Base-by-base conservation (phyloP, 2,888 invertebrate genomes). In the Agrotis ipsilon region DNA sequence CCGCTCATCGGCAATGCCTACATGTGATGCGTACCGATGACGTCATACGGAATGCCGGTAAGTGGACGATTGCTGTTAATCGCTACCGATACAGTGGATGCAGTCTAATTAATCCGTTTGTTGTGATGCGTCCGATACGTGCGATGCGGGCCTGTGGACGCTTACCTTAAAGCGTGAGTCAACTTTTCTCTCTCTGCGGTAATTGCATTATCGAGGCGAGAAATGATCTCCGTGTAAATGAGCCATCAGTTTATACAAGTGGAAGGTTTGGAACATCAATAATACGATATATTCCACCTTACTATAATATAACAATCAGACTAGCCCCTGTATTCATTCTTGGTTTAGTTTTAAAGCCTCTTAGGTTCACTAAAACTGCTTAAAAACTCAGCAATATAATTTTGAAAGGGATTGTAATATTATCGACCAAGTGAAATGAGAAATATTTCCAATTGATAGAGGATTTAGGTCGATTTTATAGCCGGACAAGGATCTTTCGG, bases 281-380 rank as follows among this genome's bases (percentile, higher is more conserved):
- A 52, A 51, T 32, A 67, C 46, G 19, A 68, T 52, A 61, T 57
- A 64, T 62, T 80, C 75, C 63, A 48, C 49, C 49, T 68, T 74
- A 21, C 45, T 68, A 78, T 68, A 45, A 61, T 61, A 79, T 74
- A 54, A 70, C 61, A 66, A 63, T 76, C 81, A 75, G 65, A 81
- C 77, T 81, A 78, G 66, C 78, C 81, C 81, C 76, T 78, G 78
- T 78, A 78, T 78, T 69, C 2, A 75, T 80, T 78, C 63, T 77
- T 66, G 81, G 65, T 77, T 62, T 66, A 51, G 52, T 68, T 68
- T 80, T 63, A 77, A 76, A 79, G 66, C 79, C 67, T 79, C 57
- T 21, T 72, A 78, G 55, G 60, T 75, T 54, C 32, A 60, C 64
- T 57, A 78, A 46, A 78, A 59, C 60, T 75, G 78, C 51, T 60